These are phyloP conservation scores for Sander vitreus DNA, from an alignment of 2,113 vertebrate species.

Conservation along the genomic window DNA sequence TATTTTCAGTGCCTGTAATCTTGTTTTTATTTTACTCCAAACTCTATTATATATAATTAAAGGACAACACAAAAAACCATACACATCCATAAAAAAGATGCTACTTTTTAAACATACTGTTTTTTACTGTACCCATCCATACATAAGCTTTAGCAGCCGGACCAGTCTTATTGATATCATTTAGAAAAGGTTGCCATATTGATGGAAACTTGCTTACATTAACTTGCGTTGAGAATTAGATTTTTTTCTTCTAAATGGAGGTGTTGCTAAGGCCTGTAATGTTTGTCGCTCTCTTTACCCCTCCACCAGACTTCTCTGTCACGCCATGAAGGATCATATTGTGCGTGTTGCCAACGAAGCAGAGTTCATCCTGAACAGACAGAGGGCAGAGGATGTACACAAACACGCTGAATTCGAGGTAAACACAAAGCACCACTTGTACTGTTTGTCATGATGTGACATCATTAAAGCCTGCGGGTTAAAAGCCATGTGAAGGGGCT, in stretches of 20 bases:
- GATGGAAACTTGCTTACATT: not conserved
- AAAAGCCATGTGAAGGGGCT: not conserved
- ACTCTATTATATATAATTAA: slow-evolving; percentile 16
- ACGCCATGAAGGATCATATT: slow-evolving; percentile 99
- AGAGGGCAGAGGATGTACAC: slow-evolving; percentile 97
- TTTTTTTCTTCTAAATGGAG: not conserved
- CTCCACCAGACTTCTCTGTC: slow-evolving; percentile 90
- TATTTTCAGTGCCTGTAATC: slow-evolving; percentile 27
- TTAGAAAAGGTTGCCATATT: not conserved
- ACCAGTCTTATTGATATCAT: not conserved
- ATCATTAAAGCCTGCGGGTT: not conserved
- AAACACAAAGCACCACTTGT: not conserved
- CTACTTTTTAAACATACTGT: not conserved
- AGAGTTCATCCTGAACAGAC: slow-evolving; percentile 98
- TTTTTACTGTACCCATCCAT: not conserved
- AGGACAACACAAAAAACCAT: not conserved
- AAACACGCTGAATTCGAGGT: slow-evolving; percentile 99
- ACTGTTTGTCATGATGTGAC: not conserved
- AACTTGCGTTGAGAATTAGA: not conserved
- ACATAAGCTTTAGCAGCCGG: not conserved
- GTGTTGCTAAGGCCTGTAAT: not conserved
- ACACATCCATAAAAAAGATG: not conserved
- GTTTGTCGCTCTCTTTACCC: not conserved
- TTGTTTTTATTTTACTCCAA: not conserved
- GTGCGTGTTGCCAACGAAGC: slow-evolving; percentile 98